Evolutionary conservation across 2,888 invertebrate genomes (phyloP), one percentile per base, ranked within the genome.

Genomic region (Campoletis raptor): DNA sequence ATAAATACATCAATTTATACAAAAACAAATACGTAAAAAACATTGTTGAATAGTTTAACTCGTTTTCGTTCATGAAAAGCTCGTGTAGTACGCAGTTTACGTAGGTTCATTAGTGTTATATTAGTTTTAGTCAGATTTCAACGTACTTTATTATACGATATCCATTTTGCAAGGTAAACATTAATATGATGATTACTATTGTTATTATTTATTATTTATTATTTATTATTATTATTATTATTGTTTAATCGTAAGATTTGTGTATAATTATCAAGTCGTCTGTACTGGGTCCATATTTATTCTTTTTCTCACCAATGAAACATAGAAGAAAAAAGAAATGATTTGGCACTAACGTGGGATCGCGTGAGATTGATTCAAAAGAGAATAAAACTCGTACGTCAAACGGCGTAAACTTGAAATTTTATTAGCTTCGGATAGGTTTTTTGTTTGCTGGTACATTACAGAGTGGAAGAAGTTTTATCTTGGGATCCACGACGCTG

Each of bases 321-420:
- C 30, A 48, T 15, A 30, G 24, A 24, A 45, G n/a, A 15, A 52
- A 52, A 15, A 61, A 61, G n/a, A 48, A 79, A 61, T 85, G 48
- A 61, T 87, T 83, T 85, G 83, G 88, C 85, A 86, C 86, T 66
- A 74, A 69, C 4, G 30, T 72, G 72, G 78, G 45, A 86, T 85
- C 87, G 87, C 81, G 79, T 80, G 87, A 82, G 69, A 86, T 79
- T 54, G 52, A 81, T 82, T 86, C 54, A 42, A 66, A 76, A 82
- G 61, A 77, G 82, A 85, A 85, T 70, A 77, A 81, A 70, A 78
- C 69, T 70, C 81, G 45, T 77, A 83, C 86, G 64, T 81, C 80
- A 83, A 85, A 73, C 81, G 76, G 66, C 74, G 80, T 37, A 54
- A 81, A 67, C 73, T 81, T 81, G 30, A 78, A 74, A 78, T 81